Evolutionary conservation across 2,113 vertebrate genomes (phyloP), one percentile per base, ranked within the genome.

Genomic region (Ochotona princeps): DNA sequence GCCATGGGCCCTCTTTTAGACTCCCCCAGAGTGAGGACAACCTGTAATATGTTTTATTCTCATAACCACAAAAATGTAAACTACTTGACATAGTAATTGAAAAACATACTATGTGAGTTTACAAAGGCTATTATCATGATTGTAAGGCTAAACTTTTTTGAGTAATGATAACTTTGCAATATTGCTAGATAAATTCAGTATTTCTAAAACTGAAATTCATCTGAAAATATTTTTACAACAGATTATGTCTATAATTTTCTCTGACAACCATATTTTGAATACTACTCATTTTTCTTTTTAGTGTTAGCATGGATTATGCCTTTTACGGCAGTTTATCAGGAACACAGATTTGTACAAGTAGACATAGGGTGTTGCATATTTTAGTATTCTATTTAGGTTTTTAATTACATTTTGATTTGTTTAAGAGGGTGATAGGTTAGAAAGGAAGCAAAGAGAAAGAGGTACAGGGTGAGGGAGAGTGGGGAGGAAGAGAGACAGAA

Each of bases 291-390:
- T 94, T 91, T 95, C 26, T 81, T 65, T 57, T 87, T 51, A 69
- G 60, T 70, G 63, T 49, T 76, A 76, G n/a, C 81, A n/a, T 60
- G 66, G 57, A 44, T 73, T 57, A 89, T 65, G 12, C 26, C 92
- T 95, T 92, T 85, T 70, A 74, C 66, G 67, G 44, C 74, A 88
- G 63, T 91, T 96, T 32, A 81, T 63, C 87, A 57, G 57, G 20
- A 95, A 66, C 30, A 93, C 21, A 89, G 69, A 88, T 86, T 88
- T 87, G 11, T 93, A 12, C 47, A 87, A 87, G 87, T 47, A 93
- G 35, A 84, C 61, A 73, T 2, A 81, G 32, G 51, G 69, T 89
- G 21, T 83, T 85, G 7, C 21, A 32, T 84, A 90, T 74, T 92
- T 91, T 92, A 70, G 65, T 57, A 57, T 57, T 14, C 18, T 57